These are phyloP conservation scores for Solea solea DNA, from an alignment of 2,113 vertebrate genomes.

Conservation along the genomic window DNA sequence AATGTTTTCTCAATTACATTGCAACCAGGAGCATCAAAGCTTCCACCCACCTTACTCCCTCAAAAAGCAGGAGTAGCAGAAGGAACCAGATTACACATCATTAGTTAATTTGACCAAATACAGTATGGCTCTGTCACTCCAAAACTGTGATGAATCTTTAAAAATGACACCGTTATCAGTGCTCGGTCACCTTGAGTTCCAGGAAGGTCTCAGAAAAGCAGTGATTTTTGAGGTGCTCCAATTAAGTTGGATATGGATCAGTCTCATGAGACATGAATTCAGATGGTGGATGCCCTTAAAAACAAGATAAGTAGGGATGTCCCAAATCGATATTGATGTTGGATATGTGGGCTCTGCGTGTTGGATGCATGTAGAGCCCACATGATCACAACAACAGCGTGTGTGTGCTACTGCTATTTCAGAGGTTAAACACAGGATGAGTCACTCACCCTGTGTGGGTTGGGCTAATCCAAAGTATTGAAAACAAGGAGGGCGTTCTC, in stretches of 20 bases:
- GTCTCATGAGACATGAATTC: slow-evolving; percentile 42
- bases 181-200: too few relatives aligned
- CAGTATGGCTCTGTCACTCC: neutral
- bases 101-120: slow-evolving; percentile 42
- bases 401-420: too few relatives aligned
- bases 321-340: too few relatives aligned
- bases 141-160: neutral
- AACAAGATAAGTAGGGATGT: too few relatives aligned
- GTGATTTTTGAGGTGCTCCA: slow-evolving; percentile 5
- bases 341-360: too few relatives aligned
- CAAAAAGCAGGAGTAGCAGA: slow-evolving; percentile 22
- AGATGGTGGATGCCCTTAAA: slow-evolving; percentile 54
- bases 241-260: slow-evolving; percentile 26
- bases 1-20: slow-evolving; percentile 52
- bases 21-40: slow-evolving; percentile 42
- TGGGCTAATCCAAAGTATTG: too few relatives aligned
- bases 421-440: too few relatives aligned
- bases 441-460: too few relatives aligned
- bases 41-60: neutral
- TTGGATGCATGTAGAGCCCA: too few relatives aligned
- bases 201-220: neutral
- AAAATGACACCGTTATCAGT: slow-evolving; percentile 9
- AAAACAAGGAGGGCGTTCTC: too few relatives aligned
- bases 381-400: too few relatives aligned
- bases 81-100: slow-evolving; percentile 43